Conservation (phyloP, 2,113 vertebrate genomes). For the Hassar affinis region DNA sequence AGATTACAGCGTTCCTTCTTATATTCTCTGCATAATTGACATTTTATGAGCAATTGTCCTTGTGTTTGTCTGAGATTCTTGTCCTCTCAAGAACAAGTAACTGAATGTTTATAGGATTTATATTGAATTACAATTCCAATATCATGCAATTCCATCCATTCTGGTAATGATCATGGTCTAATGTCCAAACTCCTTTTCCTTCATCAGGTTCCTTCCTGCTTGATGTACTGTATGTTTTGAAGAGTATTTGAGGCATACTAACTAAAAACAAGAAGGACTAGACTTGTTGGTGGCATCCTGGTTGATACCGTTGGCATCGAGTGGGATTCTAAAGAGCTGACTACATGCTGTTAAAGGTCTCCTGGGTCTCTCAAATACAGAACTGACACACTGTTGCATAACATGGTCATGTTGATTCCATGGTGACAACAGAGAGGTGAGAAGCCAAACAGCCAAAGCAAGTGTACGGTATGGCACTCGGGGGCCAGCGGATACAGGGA, state of each 20-base stretch:
- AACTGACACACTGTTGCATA: constrained; percentile 29
- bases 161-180: too few relatives aligned
- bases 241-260: neutral
- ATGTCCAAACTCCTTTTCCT: neutral
- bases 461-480: constrained; percentile 39
- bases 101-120: neutral
- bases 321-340: neutral
- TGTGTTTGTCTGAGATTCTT: neutral
- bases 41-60: neutral
- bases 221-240: neutral
- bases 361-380: neutral
- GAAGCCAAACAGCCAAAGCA: constrained; percentile 58
- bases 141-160: too few relatives aligned
- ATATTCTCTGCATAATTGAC: neutral
- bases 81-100: neutral
- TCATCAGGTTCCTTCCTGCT: neutral
- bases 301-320: too few relatives aligned
- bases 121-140: neutral
- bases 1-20: neutral
- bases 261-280: neutral
- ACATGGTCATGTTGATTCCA: constrained; percentile 65
- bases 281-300: neutral
- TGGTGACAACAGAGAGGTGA: constrained; percentile 64
- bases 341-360: constrained; percentile 8
- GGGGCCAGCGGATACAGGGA: neutral